Evolutionary conservation across 2,888 invertebrate species (phyloP), one percentile per base, ranked within the genome.

Genomic region (Thumatha senex): DNA sequence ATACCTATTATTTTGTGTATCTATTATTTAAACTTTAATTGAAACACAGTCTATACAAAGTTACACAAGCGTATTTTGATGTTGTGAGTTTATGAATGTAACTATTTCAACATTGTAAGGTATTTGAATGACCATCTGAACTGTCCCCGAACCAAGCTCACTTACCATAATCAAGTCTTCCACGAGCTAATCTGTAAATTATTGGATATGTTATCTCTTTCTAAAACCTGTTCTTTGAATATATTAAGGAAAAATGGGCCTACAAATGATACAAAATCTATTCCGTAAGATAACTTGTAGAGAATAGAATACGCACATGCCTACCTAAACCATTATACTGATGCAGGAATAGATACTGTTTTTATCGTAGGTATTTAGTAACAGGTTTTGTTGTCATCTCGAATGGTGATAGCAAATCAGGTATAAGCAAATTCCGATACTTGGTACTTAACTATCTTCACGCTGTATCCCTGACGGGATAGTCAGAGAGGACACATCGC

Each of bases 141-240:
- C 61, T 61, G 63, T 66, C 64, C 54, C 56, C 56, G 49, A 58
- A 58, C 63, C 66, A 65, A 70, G 73, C 72, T 72, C 67, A 74
- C 70, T 73, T 74, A 69, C 58, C 62, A 68, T 73, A 70, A 72
- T 72, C 70, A 64, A 65, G 58, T 69, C 67, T 74, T 73, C 70
- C 59, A 63, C 66, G 58, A 63, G 61, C 61, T 74, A 72, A 79
- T 78, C 76, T 77, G 78, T 77, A 80, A 77, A 76, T 76, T 74
- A 75, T 66, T 72, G 74, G 74, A 76, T 73, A 75, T 68, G 71
- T 77, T 79, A 81, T 80, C 78, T 76, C 56, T 64, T 38, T 64
- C 62, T 58, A 70, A 67, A 70, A 76, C 73, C 71, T 60, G 74
- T 75, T 78, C 56, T 71, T 36, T 38, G 72, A 76, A 80, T 82